Percentiles rank a stretch among this genome's conserved stretches.
Evolutionary conservation across 2,113 vertebrate genomes (phyloP).

Genomic region (Macquaria australasica): DNA sequence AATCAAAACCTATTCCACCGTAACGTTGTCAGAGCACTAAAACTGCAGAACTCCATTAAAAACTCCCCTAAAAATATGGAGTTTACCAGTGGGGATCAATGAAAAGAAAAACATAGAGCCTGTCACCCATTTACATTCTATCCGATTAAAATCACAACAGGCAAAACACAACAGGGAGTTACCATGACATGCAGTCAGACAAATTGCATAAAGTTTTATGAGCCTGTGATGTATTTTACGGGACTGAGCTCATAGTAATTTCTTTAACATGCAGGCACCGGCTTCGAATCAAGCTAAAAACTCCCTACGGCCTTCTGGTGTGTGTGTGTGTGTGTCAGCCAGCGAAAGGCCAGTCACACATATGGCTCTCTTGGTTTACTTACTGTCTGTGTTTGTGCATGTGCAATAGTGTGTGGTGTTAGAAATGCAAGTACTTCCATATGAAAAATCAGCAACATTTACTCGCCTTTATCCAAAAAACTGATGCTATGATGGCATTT

Average conservation of each 20-base stretch:
- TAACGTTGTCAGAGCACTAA: background rate
- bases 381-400: slow-evolving; percentile 4
- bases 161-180: slow-evolving; percentile 56
- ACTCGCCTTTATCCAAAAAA: background rate
- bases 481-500: background rate
- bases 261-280: slow-evolving; percentile 58
- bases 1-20: background rate
- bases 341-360: slow-evolving; percentile 32
- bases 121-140: slow-evolving; percentile 9
- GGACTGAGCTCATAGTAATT: slow-evolving; percentile 70
- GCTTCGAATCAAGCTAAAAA: slow-evolving; percentile 2
- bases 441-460: background rate
- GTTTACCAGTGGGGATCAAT: slow-evolving; percentile 9
- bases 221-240: slow-evolving; percentile 59
- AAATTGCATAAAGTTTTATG: slow-evolving; percentile 61
- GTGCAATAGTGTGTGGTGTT: background rate
- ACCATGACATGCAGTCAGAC: slow-evolving; percentile 43
- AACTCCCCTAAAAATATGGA: background rate
- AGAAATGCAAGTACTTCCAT: slow-evolving; percentile 17
- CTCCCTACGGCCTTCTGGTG: background rate
- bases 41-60: background rate
- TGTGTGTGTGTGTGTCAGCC: slow-evolving; percentile 6
- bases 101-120: background rate
- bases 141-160: slow-evolving; percentile 30
- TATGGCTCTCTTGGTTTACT: slow-evolving; percentile 2